Evolutionary conservation across 2,888 invertebrate genomes (phyloP).

Genomic region (Meliscaeva auricollis): DNA sequence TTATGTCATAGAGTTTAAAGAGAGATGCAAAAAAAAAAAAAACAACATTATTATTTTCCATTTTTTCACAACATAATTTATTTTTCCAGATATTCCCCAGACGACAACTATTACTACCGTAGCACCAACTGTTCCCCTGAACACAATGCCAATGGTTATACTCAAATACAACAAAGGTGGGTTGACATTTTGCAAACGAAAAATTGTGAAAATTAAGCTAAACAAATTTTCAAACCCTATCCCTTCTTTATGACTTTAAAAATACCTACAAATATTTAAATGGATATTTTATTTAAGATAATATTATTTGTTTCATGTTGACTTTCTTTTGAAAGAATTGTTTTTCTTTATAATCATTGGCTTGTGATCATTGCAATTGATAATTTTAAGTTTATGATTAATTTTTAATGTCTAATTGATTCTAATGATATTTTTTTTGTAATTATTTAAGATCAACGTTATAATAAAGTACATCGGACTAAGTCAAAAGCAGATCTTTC

Average conservation of each 20-base stretch:
- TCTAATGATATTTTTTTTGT: slow-evolving; percentile 20
- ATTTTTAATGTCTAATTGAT: background rate
- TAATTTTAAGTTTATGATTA: background rate
- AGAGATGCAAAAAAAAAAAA: too few species aligned
- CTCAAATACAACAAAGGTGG: slow-evolving; percentile 83
- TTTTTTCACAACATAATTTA: slow-evolving; percentile 63
- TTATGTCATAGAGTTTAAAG: background rate
- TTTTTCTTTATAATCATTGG: slow-evolving; percentile 75
- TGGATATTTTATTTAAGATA: slow-evolving; percentile 25
- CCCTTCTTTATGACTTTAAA: background rate
- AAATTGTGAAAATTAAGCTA: background rate
- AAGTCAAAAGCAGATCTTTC: slow-evolving; percentile 81
- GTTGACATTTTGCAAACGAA: slow-evolving; percentile 64
- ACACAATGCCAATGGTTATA: slow-evolving; percentile 82
- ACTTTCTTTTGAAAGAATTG: slow-evolving; percentile 64
- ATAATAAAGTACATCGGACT: slow-evolving; percentile 81
- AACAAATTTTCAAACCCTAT: background rate
- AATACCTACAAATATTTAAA: slow-evolving; percentile 2
- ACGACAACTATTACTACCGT: slow-evolving; percentile 83
- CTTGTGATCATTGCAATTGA: slow-evolving; percentile 61
- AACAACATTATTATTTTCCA: slow-evolving; percentile 30
- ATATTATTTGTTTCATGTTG: slow-evolving; percentile 67
- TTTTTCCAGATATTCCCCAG: slow-evolving; percentile 82
- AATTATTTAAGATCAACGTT: slow-evolving; percentile 79
- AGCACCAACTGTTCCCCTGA: slow-evolving; percentile 82